Percentiles rank a stretch among this genome's conserved stretches.
Evolutionary conservation across 2,113 vertebrate genomes (phyloP).

Genomic region (Epinephelus lanceolatus): DNA sequence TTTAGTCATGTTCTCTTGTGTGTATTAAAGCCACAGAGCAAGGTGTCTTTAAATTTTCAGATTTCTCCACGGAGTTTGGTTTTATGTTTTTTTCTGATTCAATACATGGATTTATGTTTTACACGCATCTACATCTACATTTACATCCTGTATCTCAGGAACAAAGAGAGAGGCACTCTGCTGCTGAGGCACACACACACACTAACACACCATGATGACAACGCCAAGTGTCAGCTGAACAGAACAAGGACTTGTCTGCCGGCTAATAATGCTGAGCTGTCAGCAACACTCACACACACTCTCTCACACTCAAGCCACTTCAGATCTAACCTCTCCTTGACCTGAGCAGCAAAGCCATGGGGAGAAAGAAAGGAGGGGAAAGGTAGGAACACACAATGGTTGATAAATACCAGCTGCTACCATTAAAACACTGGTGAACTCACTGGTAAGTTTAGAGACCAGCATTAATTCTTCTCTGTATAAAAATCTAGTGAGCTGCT

Average conservation of each 20-base stretch:
- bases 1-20: background rate
- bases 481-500: background rate
- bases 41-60: background rate
- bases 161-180: background rate
- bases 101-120: background rate
- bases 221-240: conserved; percentile 19
- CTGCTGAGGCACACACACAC: conserved; percentile 18
- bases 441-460: background rate
- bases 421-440: background rate
- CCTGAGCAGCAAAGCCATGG: background rate
- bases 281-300: conserved; percentile 17
- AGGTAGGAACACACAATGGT: background rate
- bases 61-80: background rate
- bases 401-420: conserved; percentile 3
- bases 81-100: background rate
- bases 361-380: background rate
- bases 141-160: background rate
- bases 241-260: conserved; percentile 37
- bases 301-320: background rate
- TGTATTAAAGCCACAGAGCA: background rate
- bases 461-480: background rate
- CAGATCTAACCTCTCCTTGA: conserved; percentile 44
- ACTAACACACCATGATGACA: conserved; percentile 23
- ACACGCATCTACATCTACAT: background rate
- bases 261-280: conserved; percentile 45